phyloP scores from a whole-genome alignment of 2,888 invertebrate species.

The Leptura quadrifasciata region DNA sequence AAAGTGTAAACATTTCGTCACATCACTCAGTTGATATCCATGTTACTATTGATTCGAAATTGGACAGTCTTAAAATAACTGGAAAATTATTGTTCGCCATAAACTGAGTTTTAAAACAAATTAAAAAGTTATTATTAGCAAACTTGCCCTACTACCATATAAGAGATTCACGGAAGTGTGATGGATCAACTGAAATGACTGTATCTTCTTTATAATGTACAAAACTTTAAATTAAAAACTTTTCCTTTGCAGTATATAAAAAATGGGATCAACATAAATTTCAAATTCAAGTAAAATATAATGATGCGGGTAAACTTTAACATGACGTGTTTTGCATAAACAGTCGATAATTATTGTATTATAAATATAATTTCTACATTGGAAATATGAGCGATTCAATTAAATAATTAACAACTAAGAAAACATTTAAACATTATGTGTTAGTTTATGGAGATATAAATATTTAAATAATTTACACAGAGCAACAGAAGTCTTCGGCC shows the following conservation, averaged over 20 bases:
- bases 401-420: no score
- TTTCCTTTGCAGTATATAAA: background rate
- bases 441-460: no score
- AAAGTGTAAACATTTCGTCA: no score
- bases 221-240: conserved; percentile 4
- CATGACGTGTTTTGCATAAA: background rate
- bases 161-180: background rate
- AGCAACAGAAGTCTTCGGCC: no score
- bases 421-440: no score
- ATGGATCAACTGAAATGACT: background rate
- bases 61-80: background rate
- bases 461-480: no score
- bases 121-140: background rate
- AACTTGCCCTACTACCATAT: conserved; percentile 7
- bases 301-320: background rate
- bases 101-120: conserved; percentile 4
- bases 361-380: no score
- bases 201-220: background rate
- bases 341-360: background rate
- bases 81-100: background rate
- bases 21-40: no score
- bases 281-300: background rate
- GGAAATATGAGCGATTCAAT: no score
- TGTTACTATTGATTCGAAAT: background rate
- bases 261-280: background rate